phyloP scores from a whole-genome alignment of 2,888 invertebrate species.

The Tetanocera ferruginea region DNA sequence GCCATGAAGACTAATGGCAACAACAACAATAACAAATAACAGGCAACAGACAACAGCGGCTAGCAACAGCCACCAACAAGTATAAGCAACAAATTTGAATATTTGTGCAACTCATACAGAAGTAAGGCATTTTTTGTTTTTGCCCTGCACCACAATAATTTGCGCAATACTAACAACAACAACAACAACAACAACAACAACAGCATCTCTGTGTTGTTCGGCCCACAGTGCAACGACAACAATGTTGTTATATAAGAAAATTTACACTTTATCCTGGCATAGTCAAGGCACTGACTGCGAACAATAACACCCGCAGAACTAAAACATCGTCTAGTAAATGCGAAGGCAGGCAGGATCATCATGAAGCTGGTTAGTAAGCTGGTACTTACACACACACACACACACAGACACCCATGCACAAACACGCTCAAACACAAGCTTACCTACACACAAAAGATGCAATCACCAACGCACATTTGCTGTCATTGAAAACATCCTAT shows the following conservation, averaged over 20 bases:
- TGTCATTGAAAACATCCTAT: too few species aligned
- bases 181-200: too few species aligned
- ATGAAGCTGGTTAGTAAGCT: not conserved
- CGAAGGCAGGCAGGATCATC: not conserved
- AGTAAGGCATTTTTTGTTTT: not conserved
- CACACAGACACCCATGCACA: too few species aligned
- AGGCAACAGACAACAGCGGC: constrained; percentile 4
- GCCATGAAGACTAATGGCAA: constrained; percentile 20
- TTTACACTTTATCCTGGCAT: too few species aligned
- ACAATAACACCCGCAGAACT: not conserved
- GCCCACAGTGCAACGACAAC: too few species aligned
- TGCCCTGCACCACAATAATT: too few species aligned
- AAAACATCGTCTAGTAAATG: not conserved
- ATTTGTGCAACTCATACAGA: constrained; percentile 19
- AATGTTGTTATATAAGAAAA: too few species aligned
- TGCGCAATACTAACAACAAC: too few species aligned
- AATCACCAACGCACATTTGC: not conserved
- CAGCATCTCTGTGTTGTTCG: too few species aligned
- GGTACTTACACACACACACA: not conserved
- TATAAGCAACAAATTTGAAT: constrained; percentile 28
- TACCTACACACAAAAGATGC: not conserved
- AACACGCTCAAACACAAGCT: too few species aligned
- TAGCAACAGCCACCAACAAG: constrained; percentile 6
- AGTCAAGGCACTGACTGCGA: too few species aligned
- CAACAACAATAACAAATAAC: constrained; percentile 24